Base-by-base conservation (phyloP, 2,888 invertebrate genomes). In the Gasteruption jaculator region DNA sequence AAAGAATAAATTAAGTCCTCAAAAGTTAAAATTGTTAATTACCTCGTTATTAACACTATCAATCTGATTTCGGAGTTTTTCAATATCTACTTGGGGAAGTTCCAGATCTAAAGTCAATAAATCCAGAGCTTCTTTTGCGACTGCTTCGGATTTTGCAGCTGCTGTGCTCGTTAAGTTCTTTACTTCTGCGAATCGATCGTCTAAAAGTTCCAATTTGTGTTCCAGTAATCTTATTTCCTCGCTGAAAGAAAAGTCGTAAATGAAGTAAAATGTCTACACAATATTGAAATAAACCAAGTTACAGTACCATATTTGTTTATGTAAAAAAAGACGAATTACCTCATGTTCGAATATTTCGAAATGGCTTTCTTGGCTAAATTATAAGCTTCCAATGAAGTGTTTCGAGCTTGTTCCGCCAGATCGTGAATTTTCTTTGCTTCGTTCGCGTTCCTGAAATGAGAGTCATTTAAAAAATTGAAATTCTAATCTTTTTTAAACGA, bases 121-220 rank as follows among this genome's bases (percentile, higher is more conserved):
- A 2, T 84, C 81, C 12, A 94, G 73, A 0, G 94, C 91, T 45
- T 88, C 85, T 12, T 88, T 82, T 60, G 90, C 87, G 0, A 90
- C 90, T 36, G 81, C 78, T 32, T 78, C 79, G 0, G 94, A 88
- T 58, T 84, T 81, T 38, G 79, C 77, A 33, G 83, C 75, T 0
- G 91, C 86, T 43, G 85, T 82, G 49, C 82, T 80, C 0, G 91
- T 87, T 47, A 85, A 73, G 46, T 81, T 79, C 21, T 80, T 76
- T 32, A 87, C 85, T 47, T 78, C 78, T 43, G 80, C 79, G 40
- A 90, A 75, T 53, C 85, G 83, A 26, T 80, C 79, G 45, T 85
- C 82, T 0, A 86, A 80, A 24, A 79, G 78, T 33, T 78, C 75
- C 38, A 91, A 68, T 57, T 86, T 85, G 36, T 77, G 75, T 10